These are phyloP conservation scores for Hipposideros armiger DNA, from an alignment of 2,113 vertebrate species.

Conservation along the genomic window DNA sequence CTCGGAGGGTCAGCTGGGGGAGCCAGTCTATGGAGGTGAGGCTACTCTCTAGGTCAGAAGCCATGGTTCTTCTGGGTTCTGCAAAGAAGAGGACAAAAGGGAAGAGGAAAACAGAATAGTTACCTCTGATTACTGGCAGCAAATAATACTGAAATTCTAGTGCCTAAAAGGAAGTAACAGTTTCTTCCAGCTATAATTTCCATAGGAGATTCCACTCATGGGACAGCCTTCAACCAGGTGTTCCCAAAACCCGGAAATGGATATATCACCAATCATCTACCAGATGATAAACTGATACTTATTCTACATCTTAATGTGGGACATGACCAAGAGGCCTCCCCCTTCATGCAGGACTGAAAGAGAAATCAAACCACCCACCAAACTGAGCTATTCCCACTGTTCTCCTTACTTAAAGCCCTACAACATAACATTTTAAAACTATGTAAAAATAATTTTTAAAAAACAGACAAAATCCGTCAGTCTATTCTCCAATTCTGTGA, in stretches of 20 bases:
- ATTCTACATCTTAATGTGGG: not conserved
- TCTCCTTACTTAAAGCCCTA: not conserved
- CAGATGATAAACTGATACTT: not conserved
- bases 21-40: slow-evolving; percentile 99
- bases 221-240: not conserved
- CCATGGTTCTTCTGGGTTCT: slow-evolving; percentile 89
- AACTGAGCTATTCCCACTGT: not conserved
- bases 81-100: slow-evolving; percentile 49
- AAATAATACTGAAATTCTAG: slow-evolving; percentile 9
- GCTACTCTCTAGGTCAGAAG: slow-evolving; percentile 97
- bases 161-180: not conserved
- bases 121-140: not conserved
- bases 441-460: not conserved
- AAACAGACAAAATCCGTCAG: slow-evolving; percentile 8
- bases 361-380: not conserved
- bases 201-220: not conserved
- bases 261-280: not conserved
- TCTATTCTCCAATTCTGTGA: not conserved
- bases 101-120: not conserved
- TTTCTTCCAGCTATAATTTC: not conserved
- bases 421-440: not conserved
- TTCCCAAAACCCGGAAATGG: not conserved
- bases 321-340: not conserved
- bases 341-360: not conserved
- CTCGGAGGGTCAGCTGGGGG: slow-evolving; percentile 95